phyloP scores from a whole-genome alignment of 2,888 invertebrate species.

The Protula sp. region DNA sequence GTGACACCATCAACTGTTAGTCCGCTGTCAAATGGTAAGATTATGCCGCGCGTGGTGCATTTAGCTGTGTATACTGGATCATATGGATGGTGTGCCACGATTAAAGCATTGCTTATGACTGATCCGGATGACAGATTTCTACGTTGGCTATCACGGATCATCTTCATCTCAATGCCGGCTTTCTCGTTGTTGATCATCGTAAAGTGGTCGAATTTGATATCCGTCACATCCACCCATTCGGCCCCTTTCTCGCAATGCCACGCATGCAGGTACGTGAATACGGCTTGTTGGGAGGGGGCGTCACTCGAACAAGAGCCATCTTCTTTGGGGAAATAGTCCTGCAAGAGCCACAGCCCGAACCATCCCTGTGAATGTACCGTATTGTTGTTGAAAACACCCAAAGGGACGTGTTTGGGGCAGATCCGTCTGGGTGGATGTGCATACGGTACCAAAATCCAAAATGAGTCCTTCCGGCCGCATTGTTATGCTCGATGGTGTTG shows the following conservation, averaged over 20 bases:
- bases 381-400: constrained; percentile 25
- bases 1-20: constrained; percentile 9
- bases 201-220: constrained; percentile 27
- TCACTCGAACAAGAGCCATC: constrained; percentile 13
- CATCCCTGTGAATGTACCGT: constrained; percentile 30
- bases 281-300: constrained; percentile 15
- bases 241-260: constrained; percentile 33
- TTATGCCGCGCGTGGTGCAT: constrained; percentile 4
- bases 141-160: neutral
- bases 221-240: constrained; percentile 27
- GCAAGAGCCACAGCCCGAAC: constrained; percentile 32
- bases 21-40: constrained; percentile 14
- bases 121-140: neutral
- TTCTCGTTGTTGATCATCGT: constrained; percentile 21
- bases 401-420: constrained; percentile 20
- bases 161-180: constrained; percentile 26
- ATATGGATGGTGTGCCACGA: neutral
- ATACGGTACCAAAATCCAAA: constrained; percentile 32
- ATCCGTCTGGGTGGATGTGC: constrained; percentile 28
- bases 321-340: constrained; percentile 21
- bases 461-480: constrained; percentile 31
- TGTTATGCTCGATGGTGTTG: constrained; percentile 24
- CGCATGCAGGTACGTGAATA: constrained; percentile 22
- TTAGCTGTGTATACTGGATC: neutral
- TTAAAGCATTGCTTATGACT: neutral